Evolutionary conservation across 2,797 vertebrate genomes (phyloP).

Genomic region (Crenichthys baileyi): DNA sequence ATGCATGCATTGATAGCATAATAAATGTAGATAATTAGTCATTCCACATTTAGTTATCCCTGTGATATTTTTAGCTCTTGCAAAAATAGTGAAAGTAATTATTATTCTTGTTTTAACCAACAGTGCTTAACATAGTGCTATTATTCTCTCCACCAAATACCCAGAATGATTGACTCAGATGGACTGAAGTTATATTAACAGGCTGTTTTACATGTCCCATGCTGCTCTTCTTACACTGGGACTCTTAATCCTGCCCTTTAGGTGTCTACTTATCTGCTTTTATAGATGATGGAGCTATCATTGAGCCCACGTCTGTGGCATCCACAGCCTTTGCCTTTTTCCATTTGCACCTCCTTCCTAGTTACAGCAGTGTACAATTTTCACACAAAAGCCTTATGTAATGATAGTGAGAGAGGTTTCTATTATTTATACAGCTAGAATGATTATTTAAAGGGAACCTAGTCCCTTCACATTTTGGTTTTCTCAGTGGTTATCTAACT

Average conservation of each 20-base stretch:
- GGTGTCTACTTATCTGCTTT: slow-evolving; percentile 77
- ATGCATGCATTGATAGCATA: background rate
- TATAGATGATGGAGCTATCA: slow-evolving; percentile 71
- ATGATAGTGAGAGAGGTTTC: slow-evolving; percentile 62
- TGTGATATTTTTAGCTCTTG: slow-evolving; percentile 8
- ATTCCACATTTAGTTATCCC: no score
- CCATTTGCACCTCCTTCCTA: slow-evolving; percentile 64
- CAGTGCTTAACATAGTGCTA: slow-evolving; percentile 45
- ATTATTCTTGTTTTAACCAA: slow-evolving; percentile 39
- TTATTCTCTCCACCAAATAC: slow-evolving; percentile 56
- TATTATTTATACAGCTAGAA: slow-evolving; percentile 71
- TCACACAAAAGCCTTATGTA: slow-evolving; percentile 69
- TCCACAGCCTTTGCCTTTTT: slow-evolving; percentile 62
- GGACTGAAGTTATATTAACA: slow-evolving; percentile 74
- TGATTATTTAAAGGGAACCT: slow-evolving; percentile 56
- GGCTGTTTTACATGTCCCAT: slow-evolving; percentile 79
- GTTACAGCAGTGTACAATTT: slow-evolving; percentile 52
- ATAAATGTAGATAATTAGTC: background rate
- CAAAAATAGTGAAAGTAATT: slow-evolving; percentile 37
- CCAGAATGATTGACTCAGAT: slow-evolving; percentile 67
- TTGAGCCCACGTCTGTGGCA: slow-evolving; percentile 67
- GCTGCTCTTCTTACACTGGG: slow-evolving; percentile 65
- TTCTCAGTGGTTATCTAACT: slow-evolving; percentile 35
- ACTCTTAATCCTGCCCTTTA: slow-evolving; percentile 75
- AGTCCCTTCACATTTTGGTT: slow-evolving; percentile 37